phyloP scores from a whole-genome alignment of 2,888 invertebrate genomes.

The Synanthedon tipuliformis region DNA sequence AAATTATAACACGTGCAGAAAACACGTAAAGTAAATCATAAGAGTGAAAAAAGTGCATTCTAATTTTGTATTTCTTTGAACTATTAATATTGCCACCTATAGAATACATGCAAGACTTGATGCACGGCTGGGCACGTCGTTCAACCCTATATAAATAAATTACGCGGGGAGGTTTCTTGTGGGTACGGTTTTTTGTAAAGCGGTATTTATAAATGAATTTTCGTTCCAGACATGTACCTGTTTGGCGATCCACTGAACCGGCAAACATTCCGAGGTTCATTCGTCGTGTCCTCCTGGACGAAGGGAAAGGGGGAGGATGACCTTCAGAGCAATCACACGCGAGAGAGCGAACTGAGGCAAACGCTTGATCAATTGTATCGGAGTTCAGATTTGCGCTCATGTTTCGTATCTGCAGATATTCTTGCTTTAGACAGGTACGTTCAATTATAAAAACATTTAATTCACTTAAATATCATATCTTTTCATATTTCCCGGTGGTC shows the following conservation, averaged over 20 bases:
- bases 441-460: no score
- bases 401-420: constrained; percentile 83
- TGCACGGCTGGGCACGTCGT: neutral
- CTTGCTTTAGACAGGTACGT: constrained; percentile 85
- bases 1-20: neutral
- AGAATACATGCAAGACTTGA: neutral
- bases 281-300: constrained; percentile 80
- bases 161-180: no score
- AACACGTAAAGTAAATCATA: neutral
- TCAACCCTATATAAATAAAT: neutral
- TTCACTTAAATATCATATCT: no score
- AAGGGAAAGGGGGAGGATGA: constrained; percentile 75
- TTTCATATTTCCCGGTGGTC: no score
- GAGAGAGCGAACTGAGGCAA: constrained; percentile 80
- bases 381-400: constrained; percentile 78
- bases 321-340: constrained; percentile 77
- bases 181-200: constrained; percentile 2
- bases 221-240: constrained; percentile 78
- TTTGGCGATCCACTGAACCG: constrained; percentile 79
- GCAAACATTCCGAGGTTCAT: constrained; percentile 85
- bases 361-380: constrained; percentile 80
- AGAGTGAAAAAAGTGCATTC: neutral
- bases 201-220: constrained; percentile 3
- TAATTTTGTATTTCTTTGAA: neutral
- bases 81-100: neutral